Conservation (phyloP, 2,113 vertebrate genomes). For the Oxygymnocypris stewartii region DNA sequence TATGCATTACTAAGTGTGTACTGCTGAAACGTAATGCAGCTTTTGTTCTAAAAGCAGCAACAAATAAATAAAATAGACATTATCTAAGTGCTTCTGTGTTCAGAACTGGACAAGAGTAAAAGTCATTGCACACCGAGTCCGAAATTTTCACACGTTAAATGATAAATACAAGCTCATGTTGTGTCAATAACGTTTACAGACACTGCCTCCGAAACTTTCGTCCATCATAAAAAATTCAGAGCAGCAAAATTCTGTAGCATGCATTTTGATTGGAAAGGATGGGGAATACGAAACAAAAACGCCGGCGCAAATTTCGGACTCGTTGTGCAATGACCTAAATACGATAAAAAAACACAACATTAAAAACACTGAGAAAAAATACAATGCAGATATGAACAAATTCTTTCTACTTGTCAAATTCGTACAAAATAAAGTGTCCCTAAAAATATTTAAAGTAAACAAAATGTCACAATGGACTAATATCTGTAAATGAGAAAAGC, state of each 20-base stretch:
- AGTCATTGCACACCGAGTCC: no score
- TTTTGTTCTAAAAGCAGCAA: slow-evolving; percentile 21
- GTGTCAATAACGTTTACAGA: no score
- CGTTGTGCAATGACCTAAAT: background rate
- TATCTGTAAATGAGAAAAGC: slow-evolving; percentile 21
- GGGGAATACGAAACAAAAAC: no score
- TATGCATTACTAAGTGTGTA: background rate
- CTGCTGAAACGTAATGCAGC: background rate
- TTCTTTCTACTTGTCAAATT: slow-evolving; percentile 17
- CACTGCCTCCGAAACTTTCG: no score
- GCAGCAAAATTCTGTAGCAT: no score
- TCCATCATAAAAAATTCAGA: no score
- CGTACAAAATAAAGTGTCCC: slow-evolving; percentile 51
- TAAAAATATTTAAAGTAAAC: slow-evolving; percentile 60
- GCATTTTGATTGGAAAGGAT: no score
- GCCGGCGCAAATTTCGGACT: no score
- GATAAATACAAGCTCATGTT: no score
- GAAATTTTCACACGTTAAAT: no score
- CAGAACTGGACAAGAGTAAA: slow-evolving; percentile 6
- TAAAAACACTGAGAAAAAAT: background rate
- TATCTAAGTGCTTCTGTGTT: slow-evolving; percentile 52
- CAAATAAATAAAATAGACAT: slow-evolving; percentile 33
- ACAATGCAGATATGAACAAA: slow-evolving; percentile 19
- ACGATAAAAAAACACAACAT: background rate
- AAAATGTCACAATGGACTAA: slow-evolving; percentile 45